phyloP scores from a whole-genome alignment of 1,140 invertebrate genomes.

The Asbolus verrucosus region DNA sequence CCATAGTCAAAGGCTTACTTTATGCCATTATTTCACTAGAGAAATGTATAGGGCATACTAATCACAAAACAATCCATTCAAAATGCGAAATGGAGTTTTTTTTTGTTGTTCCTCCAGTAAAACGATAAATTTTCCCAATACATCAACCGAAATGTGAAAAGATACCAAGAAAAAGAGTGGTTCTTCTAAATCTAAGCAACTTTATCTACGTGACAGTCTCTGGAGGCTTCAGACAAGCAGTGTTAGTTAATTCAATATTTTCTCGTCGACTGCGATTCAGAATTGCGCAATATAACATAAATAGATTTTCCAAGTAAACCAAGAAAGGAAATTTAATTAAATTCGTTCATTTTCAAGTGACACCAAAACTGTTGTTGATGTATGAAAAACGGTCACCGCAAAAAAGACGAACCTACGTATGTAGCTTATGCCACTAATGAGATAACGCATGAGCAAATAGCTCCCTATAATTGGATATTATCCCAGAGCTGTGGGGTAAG shows the following conservation, averaged over 20 bases:
- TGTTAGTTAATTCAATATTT: constrained; percentile 25
- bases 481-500: constrained; percentile 49
- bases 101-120: neutral
- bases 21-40: constrained; percentile 42
- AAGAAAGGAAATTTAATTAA: constrained; percentile 28
- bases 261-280: constrained; percentile 16
- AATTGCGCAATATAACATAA: neutral
- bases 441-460: constrained; percentile 56
- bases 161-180: constrained; percentile 7
- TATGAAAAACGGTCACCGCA: neutral
- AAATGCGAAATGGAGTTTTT: constrained; percentile 19
- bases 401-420: constrained; percentile 39
- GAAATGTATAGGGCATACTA: constrained; percentile 39
- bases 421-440: constrained; percentile 51
- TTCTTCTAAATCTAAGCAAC: constrained; percentile 13
- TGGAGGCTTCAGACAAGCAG: neutral
- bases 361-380: neutral
- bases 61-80: constrained; percentile 39
- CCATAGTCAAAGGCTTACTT: constrained; percentile 50
- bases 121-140: constrained; percentile 8
- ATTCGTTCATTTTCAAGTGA: neutral
- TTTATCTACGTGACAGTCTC: constrained; percentile 22
- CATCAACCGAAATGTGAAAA: constrained; percentile 7
- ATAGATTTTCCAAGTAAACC: constrained; percentile 19
- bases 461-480: constrained; percentile 56